Conservation (phyloP, 2,113 vertebrate species). For the Callopanchax toddi region DNA sequence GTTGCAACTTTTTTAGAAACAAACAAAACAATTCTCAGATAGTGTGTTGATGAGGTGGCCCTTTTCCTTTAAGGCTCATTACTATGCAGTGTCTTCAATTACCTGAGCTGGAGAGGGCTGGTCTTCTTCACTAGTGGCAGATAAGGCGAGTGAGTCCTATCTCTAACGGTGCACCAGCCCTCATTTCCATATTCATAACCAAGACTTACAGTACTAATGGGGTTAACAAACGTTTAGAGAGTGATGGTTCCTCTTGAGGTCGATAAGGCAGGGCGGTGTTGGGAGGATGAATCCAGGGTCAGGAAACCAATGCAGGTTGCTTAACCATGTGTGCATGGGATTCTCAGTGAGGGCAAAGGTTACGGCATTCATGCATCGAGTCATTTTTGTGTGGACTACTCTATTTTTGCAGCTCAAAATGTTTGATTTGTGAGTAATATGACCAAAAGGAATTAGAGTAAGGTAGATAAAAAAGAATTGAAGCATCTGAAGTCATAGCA, state of each 20-base stretch:
- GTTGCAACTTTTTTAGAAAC: slow-evolving; percentile 81
- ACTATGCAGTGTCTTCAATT: slow-evolving; percentile 89
- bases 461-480: slow-evolving; percentile 40
- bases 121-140: slow-evolving; percentile 87
- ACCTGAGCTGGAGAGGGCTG: slow-evolving; percentile 83
- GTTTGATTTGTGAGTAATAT: background rate
- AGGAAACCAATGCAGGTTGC: slow-evolving; percentile 27
- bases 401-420: slow-evolving; percentile 16
- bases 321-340: slow-evolving; percentile 16
- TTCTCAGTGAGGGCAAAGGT: slow-evolving; percentile 25
- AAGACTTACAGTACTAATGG: slow-evolving; percentile 89
- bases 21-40: slow-evolving; percentile 16
- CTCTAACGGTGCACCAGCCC: slow-evolving; percentile 80
- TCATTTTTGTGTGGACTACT: slow-evolving; percentile 21
- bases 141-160: slow-evolving; percentile 87
- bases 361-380: slow-evolving; percentile 5
- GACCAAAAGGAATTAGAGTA: slow-evolving; percentile 20
- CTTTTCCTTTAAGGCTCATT: slow-evolving; percentile 86
- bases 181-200: slow-evolving; percentile 92
- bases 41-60: slow-evolving; percentile 79
- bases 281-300: slow-evolving; percentile 26
- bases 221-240: slow-evolving; percentile 86
- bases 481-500: slow-evolving; percentile 39
- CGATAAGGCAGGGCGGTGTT: slow-evolving; percentile 40
- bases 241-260: slow-evolving; percentile 54